Conservation (phyloP, 92 coral and sea anemone species). For the Paramuricea clavata region DNA sequence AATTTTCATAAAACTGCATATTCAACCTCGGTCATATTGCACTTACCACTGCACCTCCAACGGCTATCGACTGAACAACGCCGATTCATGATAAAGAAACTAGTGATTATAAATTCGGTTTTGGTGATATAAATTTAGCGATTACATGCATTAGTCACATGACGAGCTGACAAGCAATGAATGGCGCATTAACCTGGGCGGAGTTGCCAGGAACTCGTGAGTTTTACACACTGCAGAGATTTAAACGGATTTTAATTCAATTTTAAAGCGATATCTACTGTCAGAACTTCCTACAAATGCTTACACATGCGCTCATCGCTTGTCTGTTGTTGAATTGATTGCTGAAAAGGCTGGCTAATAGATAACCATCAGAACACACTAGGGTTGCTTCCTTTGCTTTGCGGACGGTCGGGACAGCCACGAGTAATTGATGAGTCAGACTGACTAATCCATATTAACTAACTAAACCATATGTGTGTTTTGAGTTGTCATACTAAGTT, state of each 20-base stretch:
- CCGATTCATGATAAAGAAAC: too few species aligned
- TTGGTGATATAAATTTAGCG: too few species aligned
- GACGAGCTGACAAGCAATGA: neutral
- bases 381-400: neutral
- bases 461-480: too few species aligned
- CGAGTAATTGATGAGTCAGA: constrained; percentile 4
- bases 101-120: too few species aligned
- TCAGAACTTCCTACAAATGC: neutral
- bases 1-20: too few species aligned
- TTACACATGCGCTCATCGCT: constrained; percentile 4
- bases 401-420: neutral
- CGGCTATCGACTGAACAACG: too few species aligned
- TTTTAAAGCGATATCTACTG: constrained; percentile 36
- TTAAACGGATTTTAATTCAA: constrained; percentile 35
- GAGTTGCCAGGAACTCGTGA: neutral
- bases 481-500: too few species aligned
- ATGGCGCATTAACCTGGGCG: constrained; percentile 9
- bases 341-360: neutral
- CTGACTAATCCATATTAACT: too few species aligned
- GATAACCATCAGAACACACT: neutral
- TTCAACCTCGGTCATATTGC: too few species aligned
- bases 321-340: constrained; percentile 6
- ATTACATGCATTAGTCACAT: neutral
- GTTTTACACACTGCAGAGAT: constrained; percentile 4
- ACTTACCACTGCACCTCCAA: too few species aligned